phyloP scores from a whole-genome alignment of 2,113 vertebrate species.

The Phalacrocorax aristotelis region DNA sequence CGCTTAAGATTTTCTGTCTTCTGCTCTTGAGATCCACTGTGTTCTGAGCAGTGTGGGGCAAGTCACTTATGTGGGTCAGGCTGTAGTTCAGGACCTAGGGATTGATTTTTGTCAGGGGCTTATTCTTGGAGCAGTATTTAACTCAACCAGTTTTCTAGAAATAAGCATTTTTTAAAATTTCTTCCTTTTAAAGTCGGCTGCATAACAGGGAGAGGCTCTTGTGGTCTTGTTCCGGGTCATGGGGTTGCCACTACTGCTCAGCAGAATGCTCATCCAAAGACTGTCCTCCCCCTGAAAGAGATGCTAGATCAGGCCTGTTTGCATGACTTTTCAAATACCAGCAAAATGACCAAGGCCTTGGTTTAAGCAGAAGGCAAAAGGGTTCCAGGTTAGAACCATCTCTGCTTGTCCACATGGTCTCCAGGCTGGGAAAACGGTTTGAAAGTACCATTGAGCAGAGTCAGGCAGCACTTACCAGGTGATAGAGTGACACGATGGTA shows the following conservation, averaged over 20 bases:
- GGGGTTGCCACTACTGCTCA: background rate
- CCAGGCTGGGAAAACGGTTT: background rate
- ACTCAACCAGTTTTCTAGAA: background rate
- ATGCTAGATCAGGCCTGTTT: background rate
- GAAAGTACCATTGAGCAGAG: background rate
- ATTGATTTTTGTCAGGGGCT: background rate
- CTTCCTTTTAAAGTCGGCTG: background rate
- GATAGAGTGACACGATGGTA: rapidly evolving
- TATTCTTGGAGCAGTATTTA: background rate
- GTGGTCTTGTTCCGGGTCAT: background rate
- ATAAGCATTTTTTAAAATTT: background rate
- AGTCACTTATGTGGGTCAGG: background rate
- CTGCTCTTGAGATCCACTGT: background rate
- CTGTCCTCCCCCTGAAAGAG: background rate
- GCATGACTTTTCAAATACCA: background rate
- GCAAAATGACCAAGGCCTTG: background rate
- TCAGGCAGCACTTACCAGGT: rapidly evolving
- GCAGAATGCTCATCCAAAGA: background rate
- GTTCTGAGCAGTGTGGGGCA: background rate
- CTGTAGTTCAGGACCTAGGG: background rate
- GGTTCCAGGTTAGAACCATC: background rate
- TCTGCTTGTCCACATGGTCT: background rate
- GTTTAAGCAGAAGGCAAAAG: background rate
- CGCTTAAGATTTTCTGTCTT: background rate
- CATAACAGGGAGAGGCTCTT: background rate